Evolutionary conservation across 2,797 vertebrate species (phyloP), one percentile per base, ranked within the genome.

Genomic region (Acanthornis magna): DNA sequence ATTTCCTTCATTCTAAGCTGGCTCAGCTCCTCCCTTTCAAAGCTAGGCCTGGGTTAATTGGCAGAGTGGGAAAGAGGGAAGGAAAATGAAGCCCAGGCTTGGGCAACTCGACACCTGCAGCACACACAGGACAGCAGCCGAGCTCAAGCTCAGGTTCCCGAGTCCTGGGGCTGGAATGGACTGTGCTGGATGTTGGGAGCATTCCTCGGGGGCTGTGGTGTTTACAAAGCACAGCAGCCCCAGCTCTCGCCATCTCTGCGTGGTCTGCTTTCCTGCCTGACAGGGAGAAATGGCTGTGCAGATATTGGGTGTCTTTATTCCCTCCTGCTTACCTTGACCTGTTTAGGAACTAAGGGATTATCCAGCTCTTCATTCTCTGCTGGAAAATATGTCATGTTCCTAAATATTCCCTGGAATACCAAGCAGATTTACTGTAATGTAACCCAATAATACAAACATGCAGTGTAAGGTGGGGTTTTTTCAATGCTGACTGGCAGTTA

Each of bases 391-490:
- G 5, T 67, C 55, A 26, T 61, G 32, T 17, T 88, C 11, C 61
- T 66, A 61, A 54, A 53, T 85, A 67, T 25, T 77, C 42, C 25
- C 53, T 67, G 60, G 55, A 60, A 76, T 72, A 21, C 34, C 20
- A 22, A 22, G 11, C 36, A 57, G 47, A 42, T 42, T 61, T 78
- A n/a, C 17, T 82, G 34, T 60, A 32, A 27, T 60, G 8, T 54
- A 51, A 30, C 26, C 47, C 53, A 74, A 6, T 32, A 68, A 75
- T 32, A 29, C 25, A 47, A 67, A 36, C 17, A 11, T 1, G 3
- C 36, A 36, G 16, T 48, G 34, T 15, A 68, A 78, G 62, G 0
- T 0, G 66, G 0, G 0, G 4, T 81, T 60, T 54, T 67, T 75
- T 14, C 38, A 72, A 7, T 67, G 48, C 15, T 63, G 48, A 19